These are phyloP conservation scores for Drosophila neotestacea DNA, from an alignment of 2,888 invertebrate species.

Conservation along the genomic window DNA sequence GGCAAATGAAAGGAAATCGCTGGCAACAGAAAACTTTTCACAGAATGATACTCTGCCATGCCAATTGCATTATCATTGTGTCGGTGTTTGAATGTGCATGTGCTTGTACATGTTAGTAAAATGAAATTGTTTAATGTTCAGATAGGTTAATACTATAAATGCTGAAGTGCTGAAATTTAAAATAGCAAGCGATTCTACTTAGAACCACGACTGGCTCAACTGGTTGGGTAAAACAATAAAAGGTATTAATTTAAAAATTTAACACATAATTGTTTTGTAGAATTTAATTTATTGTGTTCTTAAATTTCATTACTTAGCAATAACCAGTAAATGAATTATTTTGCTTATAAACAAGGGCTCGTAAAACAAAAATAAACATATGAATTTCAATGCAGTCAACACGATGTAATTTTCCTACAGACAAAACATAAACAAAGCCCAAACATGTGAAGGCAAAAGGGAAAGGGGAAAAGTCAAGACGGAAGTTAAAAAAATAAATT, in stretches of 20 bases:
- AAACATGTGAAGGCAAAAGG: background rate
- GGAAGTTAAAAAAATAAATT: slow-evolving; percentile 9
- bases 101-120: background rate
- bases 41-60: slow-evolving; percentile 47
- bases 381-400: slow-evolving; percentile 45
- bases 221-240: background rate
- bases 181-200: too few relatives aligned
- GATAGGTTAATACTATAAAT: too few relatives aligned
- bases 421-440: slow-evolving; percentile 14
- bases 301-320: slow-evolving; percentile 16
- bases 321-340: slow-evolving; percentile 25
- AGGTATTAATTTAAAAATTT: background rate
- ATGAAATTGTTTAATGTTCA: too few relatives aligned
- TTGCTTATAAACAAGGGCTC: slow-evolving; percentile 5
- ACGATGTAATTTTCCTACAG: slow-evolving; percentile 14
- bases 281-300: slow-evolving; percentile 5
- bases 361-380: slow-evolving; percentile 32
- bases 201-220: too few relatives aligned
- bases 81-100: background rate
- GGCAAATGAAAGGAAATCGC: slow-evolving; percentile 29
- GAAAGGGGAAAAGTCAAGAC: slow-evolving; percentile 6
- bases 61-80: slow-evolving; percentile 63
- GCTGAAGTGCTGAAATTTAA: too few relatives aligned
- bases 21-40: slow-evolving; percentile 56
- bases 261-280: background rate